Evolutionary conservation across 2,888 invertebrate species (phyloP).

Genomic region (Therioaphis trifolii): DNA sequence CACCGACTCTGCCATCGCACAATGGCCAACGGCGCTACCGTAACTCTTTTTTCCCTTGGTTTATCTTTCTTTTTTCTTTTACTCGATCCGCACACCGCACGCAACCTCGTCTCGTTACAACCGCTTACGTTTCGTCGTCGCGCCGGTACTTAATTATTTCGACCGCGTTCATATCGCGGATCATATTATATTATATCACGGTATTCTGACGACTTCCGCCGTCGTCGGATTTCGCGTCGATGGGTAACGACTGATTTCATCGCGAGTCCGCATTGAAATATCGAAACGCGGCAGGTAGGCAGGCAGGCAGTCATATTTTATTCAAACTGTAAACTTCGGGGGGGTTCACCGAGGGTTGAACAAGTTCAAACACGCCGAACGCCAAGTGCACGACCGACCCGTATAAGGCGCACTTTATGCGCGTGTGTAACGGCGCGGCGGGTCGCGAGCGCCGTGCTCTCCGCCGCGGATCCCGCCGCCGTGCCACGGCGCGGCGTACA

Average conservation of each 20-base stretch:
- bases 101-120: no score
- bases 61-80: background rate
- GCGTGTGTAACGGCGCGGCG: background rate
- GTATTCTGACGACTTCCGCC: background rate
- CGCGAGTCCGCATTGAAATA: background rate
- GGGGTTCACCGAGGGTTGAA: background rate
- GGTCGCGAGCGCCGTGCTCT: no score
- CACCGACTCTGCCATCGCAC: background rate
- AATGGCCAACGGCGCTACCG: background rate
- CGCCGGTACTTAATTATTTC: no score
- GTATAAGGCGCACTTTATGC: conserved; percentile 4
- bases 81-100: no score
- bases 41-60: background rate
- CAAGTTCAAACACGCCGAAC: conserved; percentile 25
- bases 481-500: no score
- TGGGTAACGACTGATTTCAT: conserved; percentile 22
- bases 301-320: background rate
- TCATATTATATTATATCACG: background rate
- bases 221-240: background rate
- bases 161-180: no score
- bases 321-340: conserved; percentile 22
- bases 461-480: no score
- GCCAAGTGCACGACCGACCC: conserved; percentile 22
- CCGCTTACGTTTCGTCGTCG: no score
- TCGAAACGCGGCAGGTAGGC: background rate